Base-by-base conservation (phyloP, 1,140 invertebrate species). In the Acarapis woodi region DNA sequence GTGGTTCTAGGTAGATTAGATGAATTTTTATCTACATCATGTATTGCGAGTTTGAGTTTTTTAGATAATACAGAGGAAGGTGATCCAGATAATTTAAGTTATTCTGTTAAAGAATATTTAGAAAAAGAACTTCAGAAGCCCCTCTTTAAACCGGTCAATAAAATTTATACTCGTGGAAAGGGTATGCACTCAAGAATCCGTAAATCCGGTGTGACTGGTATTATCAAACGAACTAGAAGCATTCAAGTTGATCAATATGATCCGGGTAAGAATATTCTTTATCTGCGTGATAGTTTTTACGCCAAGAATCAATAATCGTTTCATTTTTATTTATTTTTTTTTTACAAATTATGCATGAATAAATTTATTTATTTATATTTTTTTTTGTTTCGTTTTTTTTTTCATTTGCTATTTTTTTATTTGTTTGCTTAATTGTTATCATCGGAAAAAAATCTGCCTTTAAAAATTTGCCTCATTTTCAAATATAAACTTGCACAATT, bases 11-110 rank as follows among this genome's bases (percentile, higher is more conserved):
- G 85, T 26, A 71, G 72, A 54, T 55, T 94, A 9, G 71, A 70
- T 40, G 83, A 93, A 44, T 96, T 94, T 54, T 55, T 90, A 10
- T 88, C 69, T 43, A 96, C 87, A 0, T 93, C 85, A 3, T 90
- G 83, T 47, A 75, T 94, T 16, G 88, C 82, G 0, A 87, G 87
- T 57, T 59, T 96, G 22, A 88, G 76, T 54, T 94, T 96, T 51
- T 56, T 93, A 32, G 75, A 77, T 21, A 82, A 75, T 53, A 71
- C 78, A 30, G 80, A 88, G 55, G 73, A 80, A 35, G 79, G 79
- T 12, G 66, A 74, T 52, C 78, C 79, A 19, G 77, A 87, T 48
- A 71, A 61, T 51, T 51, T 79, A 25, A 73, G 76, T 54, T 65
- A 69, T 9, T 65, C 77, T 62, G 74, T 85, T 4, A 68, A 76